Base-by-base conservation (phyloP, 2,888 invertebrate genomes). In the Drosophila helvetica region DNA sequence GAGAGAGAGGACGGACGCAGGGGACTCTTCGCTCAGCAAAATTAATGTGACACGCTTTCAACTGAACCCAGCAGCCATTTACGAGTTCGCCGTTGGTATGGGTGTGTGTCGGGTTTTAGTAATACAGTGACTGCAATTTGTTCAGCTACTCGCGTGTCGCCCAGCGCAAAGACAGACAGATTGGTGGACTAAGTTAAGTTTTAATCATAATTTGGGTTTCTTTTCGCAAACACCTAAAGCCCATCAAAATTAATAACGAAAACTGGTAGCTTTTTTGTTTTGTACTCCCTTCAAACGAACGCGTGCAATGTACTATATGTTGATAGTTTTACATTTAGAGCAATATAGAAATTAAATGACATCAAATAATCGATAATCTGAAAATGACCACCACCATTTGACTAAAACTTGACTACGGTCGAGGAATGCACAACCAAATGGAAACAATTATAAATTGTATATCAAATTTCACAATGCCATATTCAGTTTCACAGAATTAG, bases 1-100 rank as follows among this genome's bases (percentile, higher is more conserved):
- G 43, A 25, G 19, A n/a, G 19, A 18, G 18, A 59, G 45, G 46
- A 57, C 67, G 61, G 75, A 81, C 81, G 90, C 91, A 92, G 92
- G 92, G 92, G 90, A 92, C 89, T 91, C 88, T 90, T 88, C 92
- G 91, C 92, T 92, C 92, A 92, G 90, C 92, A 92, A 92, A 92
- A 92, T 91, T 92, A 88, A 92, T 92, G 92, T 92, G 92, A 92
- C 92, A 92, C 91, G 87, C 79, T 91, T 90, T 90, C 90, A 79
- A 66, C 83, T 90, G 90, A 69, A 74, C 42, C 75, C 64, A 67
- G 62, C 81, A 78, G 76, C 74, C 65, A 60, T 69, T 58, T 73
- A 71, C 70, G 22, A 22, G 22, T 5, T 4, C 22, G 33, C 52
- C 42, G 22, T 48, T 25, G 48, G 56, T 60, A 57, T 50, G 43